Percentiles rank a stretch among this genome's conserved stretches.
These are phyloP conservation scores for Diploptera punctata DNA, from an alignment of 2,888 invertebrate genomes.

Conservation along the genomic window DNA sequence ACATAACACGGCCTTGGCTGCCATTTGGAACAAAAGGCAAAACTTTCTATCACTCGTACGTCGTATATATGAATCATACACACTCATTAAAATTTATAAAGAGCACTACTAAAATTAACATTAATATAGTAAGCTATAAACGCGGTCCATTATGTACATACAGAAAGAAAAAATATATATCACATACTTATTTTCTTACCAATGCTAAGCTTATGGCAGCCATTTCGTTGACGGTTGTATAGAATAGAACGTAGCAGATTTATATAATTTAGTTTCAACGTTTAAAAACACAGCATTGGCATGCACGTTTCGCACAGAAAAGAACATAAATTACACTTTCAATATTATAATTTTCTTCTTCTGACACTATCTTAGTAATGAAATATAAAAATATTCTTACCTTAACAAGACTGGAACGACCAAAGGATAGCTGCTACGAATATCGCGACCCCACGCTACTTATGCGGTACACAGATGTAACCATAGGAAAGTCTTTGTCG, in stretches of 20 bases:
- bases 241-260: conserved; percentile 52
- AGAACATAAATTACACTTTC: conserved; percentile 50
- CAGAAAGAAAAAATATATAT: conserved; percentile 36
- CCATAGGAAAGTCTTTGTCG: conserved; percentile 54
- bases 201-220: conserved; percentile 62
- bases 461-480: conserved; percentile 63
- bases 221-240: conserved; percentile 57
- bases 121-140: conserved; percentile 46
- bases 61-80: conserved; percentile 4
- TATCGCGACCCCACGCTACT: conserved; percentile 69
- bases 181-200: conserved; percentile 46
- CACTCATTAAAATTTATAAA: conserved; percentile 46
- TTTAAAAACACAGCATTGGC: conserved; percentile 48
- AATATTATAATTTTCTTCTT: conserved; percentile 43
- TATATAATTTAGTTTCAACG: conserved; percentile 51
- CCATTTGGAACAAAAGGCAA: conserved; percentile 56
- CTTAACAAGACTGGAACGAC: conserved; percentile 63
- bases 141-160: conserved; percentile 44
- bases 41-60: conserved; percentile 42
- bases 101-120: conserved; percentile 48
- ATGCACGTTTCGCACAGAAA: conserved; percentile 48
- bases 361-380: conserved; percentile 60
- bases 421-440: conserved; percentile 66
- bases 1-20: conserved; percentile 53
- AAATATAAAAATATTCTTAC: conserved; percentile 66